phyloP scores from a whole-genome alignment of 2,113 vertebrate species.

The Phoenicopterus ruber region DNA sequence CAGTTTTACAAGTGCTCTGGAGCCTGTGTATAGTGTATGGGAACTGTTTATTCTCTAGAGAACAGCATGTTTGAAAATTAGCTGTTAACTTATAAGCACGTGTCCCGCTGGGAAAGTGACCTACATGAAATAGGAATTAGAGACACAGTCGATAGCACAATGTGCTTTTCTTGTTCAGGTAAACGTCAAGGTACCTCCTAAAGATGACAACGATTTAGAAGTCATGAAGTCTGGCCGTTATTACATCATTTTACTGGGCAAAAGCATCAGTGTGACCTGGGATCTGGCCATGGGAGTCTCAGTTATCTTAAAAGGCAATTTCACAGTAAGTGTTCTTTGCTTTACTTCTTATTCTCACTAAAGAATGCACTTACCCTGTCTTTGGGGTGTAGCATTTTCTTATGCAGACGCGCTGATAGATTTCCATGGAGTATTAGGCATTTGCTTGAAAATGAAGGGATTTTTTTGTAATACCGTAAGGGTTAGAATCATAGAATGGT shows the following conservation, averaged over 20 bases:
- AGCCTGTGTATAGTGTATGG: not conserved
- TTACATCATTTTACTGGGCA: slow-evolving; percentile 83
- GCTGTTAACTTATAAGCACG: fast-evolving
- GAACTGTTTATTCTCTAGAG: not conserved
- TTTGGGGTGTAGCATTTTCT: not conserved
- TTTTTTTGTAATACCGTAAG: not conserved
- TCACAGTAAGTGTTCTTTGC: slow-evolving; percentile 75
- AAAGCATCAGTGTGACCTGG: slow-evolving; percentile 86
- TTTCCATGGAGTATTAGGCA: not conserved
- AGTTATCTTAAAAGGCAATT: slow-evolving; percentile 82
- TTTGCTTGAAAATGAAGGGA: not conserved
- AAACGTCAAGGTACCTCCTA: slow-evolving; percentile 80
- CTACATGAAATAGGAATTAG: not conserved
- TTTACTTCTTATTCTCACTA: not conserved
- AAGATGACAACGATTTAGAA: slow-evolving; percentile 78
- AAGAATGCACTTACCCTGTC: not conserved
- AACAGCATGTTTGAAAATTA: not conserved
- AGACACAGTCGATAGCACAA: not conserved
- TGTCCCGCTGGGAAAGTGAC: not conserved
- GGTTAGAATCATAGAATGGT: too few species aligned
- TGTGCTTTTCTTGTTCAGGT: slow-evolving; percentile 71
- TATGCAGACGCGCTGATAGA: not conserved
- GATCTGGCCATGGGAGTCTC: slow-evolving; percentile 82
- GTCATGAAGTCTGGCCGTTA: slow-evolving; percentile 86
- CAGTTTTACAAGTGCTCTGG: not conserved